Base-by-base conservation (phyloP, 2,888 invertebrate genomes). In the Himalopsyche anomala region DNA sequence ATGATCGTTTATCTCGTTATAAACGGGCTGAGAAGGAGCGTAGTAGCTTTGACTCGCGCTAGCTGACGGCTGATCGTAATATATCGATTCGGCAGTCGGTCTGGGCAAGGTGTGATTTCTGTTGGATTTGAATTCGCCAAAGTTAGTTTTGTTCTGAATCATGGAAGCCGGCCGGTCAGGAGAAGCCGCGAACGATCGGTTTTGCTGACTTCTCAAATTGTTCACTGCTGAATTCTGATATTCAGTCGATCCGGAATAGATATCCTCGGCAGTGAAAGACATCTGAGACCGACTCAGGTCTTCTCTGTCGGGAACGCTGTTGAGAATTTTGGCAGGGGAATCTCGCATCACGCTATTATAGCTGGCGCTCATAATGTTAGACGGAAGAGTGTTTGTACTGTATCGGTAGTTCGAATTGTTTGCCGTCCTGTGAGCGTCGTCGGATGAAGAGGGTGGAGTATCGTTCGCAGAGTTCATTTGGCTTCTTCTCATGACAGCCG, bases 1-100 rank as follows among this genome's bases (percentile, higher is more conserved):
- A 0, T 92, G 90, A 62, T 93, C 93, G 17, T 91, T 91, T 12
- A 92, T 92, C 85, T 92, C 92, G 81, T 92, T 93, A 82, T 93
- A 93, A n/a, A 89, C 84, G 55, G 89, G 83, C n/a, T 88, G 90
- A 0, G 84, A 84, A 40, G 87, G 56, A 1, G 81, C 79, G 19
- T 87, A 87, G 40, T 86, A 88, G 40, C 69, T 86, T 69, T 86
- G 80, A 56, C 86, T 85, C 12, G 28, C 51, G 56, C 56, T 86
- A 28, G 86, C 85, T 5, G 81, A 42, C 17, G 88, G 81, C 81
- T 84, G 82, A 28, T 88, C 87, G 69, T 86, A 88, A 40, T 87
- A 85, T 2, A 69, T 45, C 17, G 87, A 83, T 51, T 87, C 86
- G n/a, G 81, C 83, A 8, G 83, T 79, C 51, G 83, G 80, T 82